Evolutionary conservation across 23 tunicate genomes (phyloP).

Genomic region (Ciona savignyi): DNA sequence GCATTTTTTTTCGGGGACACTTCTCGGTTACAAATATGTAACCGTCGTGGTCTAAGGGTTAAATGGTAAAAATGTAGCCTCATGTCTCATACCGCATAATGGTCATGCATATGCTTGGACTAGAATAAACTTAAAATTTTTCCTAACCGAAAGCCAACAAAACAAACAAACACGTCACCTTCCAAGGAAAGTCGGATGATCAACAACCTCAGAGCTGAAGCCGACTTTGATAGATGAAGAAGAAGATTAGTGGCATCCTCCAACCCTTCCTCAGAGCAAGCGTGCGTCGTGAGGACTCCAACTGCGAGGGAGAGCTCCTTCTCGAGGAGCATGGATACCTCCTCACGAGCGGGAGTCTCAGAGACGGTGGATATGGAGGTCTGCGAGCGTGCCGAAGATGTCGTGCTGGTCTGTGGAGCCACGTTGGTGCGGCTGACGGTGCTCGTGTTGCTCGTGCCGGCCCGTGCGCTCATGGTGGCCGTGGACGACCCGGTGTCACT

Average conservation of each 20-base stretch:
- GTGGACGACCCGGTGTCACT: slow-evolving; percentile 28
- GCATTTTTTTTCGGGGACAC: too few species aligned
- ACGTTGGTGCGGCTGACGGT: slow-evolving; percentile 38
- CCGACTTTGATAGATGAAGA: slow-evolving; percentile 71
- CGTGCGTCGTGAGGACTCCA: slow-evolving; percentile 81
- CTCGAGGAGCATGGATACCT: slow-evolving; percentile 24
- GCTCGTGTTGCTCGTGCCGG: slow-evolving; percentile 82
- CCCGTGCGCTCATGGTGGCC: slow-evolving; percentile 84
- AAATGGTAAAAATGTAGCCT: too few species aligned
- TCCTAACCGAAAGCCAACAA: too few species aligned
- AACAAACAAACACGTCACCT: slow-evolving; percentile 38
- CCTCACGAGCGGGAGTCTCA: slow-evolving; percentile 30
- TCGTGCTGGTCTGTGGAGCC: slow-evolving; percentile 63
- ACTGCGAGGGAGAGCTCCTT: slow-evolving; percentile 75
- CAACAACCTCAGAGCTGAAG: slow-evolving; percentile 43
- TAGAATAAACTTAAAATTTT: too few species aligned
- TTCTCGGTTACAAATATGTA: too few species aligned
- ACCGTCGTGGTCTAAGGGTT: too few species aligned
- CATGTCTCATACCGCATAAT: too few species aligned
- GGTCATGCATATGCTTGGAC: too few species aligned
- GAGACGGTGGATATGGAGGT: slow-evolving; percentile 71
- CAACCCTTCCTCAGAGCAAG: slow-evolving; percentile 95
- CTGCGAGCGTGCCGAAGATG: slow-evolving; percentile 71
- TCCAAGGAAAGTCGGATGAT: slow-evolving; percentile 62
- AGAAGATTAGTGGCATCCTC: slow-evolving; percentile 90